Evolutionary conservation across 2,113 vertebrate genomes (phyloP), one percentile per base, ranked within the genome.

Genomic region (Pollachius pollachius): DNA sequence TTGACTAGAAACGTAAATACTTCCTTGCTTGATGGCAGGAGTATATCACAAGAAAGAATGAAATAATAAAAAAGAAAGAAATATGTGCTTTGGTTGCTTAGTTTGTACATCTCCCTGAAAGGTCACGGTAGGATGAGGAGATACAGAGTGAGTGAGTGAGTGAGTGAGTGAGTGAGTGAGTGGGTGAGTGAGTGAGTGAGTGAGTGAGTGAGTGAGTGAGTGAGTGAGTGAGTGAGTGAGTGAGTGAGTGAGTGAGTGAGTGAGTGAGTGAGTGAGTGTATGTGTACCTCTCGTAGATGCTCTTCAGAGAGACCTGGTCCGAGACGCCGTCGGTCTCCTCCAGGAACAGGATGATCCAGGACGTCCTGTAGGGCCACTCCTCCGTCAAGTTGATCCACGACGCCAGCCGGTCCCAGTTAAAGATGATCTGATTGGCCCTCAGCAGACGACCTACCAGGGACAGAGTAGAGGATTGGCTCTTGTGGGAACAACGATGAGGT

Each of bases 351-450:
- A 99, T 98, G 72, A 99, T 94, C 98, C 98, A 99, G 0, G 98
- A 99, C 0, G 96, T 99, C 37, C 98, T 93, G 69, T 99, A 99
- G 0, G 97, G 98, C 98, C 98, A 99, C 87, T 99, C 96, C 79
- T 99, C 98, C 0, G 98, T 99, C 72, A 99, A 91, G 88, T 99
- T 97, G 91, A 99, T 99, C 98, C 98, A 99, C 2, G 96, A 97
- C 0, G 96, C 98, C 76, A 99, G 91, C 0, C 97, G 94, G 63
- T 99, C 98, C 98, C 98, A 99, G 71, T 93, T 96, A 81, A 99
- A 99, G 21, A 88, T 92, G 69, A 99, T 98, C 87, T 99, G 97
- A 92, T 99, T 98, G 83, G 98, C 98, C 78, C 98, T 90, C 76
- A 99, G 72, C 52, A 99, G 89, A 65, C 98, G 93, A 64, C 97